Base-by-base conservation (phyloP, 2,888 invertebrate species). In the Acleris holmiana region DNA sequence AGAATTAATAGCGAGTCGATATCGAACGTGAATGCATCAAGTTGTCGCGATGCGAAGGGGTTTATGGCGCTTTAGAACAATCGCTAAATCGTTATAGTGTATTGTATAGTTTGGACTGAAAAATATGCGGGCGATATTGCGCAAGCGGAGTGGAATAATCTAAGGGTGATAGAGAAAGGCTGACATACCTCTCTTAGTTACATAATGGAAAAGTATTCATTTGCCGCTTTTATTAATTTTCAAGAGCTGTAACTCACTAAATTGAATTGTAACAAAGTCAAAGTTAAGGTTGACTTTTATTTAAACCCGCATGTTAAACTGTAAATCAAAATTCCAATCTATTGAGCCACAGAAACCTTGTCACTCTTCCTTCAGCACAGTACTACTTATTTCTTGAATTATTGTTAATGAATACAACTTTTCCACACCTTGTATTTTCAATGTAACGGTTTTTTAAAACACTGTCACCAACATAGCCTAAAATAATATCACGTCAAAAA, bases 1-100 rank as follows among this genome's bases (percentile, higher is more conserved):
- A 73, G 81, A 80, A 83, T 80, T 81, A 82, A 84, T 83, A 77
- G 83, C 72, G 71, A 73, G 74, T 69, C 70, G 76, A 78, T 82
- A 81, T 78, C 78, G 77, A 71, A 71, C 68, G 74, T 68, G 70
- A 76, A 77, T 75, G 70, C 69, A 72, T 74, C 68, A 68, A 66
- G 66, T 25, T 69, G 53, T 60, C 65, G 70, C 68, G 72, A 71
- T 74, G 53, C 48, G 29, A 58, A 63, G 49, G 41, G 57, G 48
- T 53, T 60, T 60, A 65, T 58, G 60, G 49, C 44, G 46, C 13
- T 17, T 29, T 13, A 5, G 19, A 15, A 41, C 21, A 41, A 54
- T n/a, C 54, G 54, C 23, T 15, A 19, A 19, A 44, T 18, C 19
- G 47, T 47, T 18, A 19, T 47, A 47, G 47, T 18, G 19, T n/a